Percentiles rank a stretch among this genome's conserved stretches.
Conservation (phyloP, 30 jellyfish, hydroid and myxozoan genomes). For the Aurelia aurita complex sp. Pacific region DNA sequence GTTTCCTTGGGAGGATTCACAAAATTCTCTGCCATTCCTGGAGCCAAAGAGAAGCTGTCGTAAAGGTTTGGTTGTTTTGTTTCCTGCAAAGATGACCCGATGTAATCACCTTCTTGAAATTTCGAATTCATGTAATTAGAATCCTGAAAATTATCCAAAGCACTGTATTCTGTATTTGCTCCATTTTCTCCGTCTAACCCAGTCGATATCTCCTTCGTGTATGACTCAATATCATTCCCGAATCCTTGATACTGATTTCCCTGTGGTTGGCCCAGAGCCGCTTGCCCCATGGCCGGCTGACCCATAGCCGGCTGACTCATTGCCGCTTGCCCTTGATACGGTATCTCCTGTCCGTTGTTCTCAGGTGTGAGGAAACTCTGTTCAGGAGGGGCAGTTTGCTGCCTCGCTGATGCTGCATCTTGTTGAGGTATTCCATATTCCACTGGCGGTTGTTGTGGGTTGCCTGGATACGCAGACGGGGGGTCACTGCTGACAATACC, state of each 20-base stretch:
- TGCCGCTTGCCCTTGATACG: constrained; percentile 18
- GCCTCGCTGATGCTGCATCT: constrained; percentile 14
- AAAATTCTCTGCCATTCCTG: constrained; percentile 58
- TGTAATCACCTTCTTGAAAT: constrained; percentile 65
- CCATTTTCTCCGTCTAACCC: constrained; percentile 41
- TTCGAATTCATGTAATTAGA: constrained; percentile 41
- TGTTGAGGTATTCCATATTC: constrained; percentile 32
- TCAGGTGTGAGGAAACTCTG: constrained; percentile 69
- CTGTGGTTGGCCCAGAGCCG: constrained; percentile 26
- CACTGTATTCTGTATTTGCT: constrained; percentile 13
- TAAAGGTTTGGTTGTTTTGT: constrained; percentile 35
- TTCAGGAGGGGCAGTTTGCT: constrained; percentile 48
- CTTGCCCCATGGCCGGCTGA: not conserved
- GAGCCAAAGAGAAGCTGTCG: constrained; percentile 36
- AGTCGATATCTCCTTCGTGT: constrained; percentile 40
- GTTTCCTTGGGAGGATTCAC: constrained; percentile 27
- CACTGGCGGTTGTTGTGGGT: constrained; percentile 18
- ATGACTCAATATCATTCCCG: constrained; percentile 57
- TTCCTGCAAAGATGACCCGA: constrained; percentile 39
- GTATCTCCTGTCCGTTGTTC: not conserved
- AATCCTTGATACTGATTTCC: constrained; percentile 40
- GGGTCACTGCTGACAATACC: constrained; percentile 66
- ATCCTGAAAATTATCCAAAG: constrained; percentile 44
- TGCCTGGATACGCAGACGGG: constrained; percentile 13
- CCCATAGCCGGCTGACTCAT: too few species aligned